Conservation (phyloP, 2,888 invertebrate species). For the Cephus pulcher region DNA sequence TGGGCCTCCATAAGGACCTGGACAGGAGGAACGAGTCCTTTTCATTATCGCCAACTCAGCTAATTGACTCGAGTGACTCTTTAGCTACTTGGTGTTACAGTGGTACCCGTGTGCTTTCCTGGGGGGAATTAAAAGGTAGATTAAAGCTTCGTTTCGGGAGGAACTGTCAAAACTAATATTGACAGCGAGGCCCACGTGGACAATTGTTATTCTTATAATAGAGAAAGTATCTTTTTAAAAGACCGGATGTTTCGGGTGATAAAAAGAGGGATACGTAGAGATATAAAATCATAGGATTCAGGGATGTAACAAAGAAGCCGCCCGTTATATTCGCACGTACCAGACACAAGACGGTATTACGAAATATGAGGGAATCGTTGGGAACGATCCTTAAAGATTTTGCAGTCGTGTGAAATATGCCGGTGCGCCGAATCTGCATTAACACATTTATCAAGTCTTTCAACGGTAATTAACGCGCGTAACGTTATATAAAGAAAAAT, state of each 20-base stretch:
- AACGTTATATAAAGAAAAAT: neutral
- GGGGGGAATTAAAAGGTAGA: neutral
- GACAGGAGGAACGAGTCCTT: neutral
- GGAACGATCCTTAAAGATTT: constrained; percentile 6
- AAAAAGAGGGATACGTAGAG: neutral
- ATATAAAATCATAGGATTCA: neutral
- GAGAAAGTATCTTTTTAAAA: neutral
- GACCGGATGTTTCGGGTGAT: neutral
- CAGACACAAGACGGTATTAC: constrained; percentile 13
- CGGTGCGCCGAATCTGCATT: neutral
- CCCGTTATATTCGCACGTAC: constrained; percentile 11
- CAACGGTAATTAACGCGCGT: neutral
- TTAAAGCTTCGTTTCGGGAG: neutral
- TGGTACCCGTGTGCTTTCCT: neutral
- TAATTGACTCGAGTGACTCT: neutral
- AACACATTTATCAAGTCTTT: neutral
- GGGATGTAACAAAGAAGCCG: neutral
- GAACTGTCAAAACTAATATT: neutral
- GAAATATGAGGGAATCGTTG: constrained; percentile 18
- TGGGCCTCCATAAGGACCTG: neutral
- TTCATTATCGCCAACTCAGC: neutral
- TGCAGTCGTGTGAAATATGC: constrained; percentile 14
- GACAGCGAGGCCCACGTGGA: neutral
- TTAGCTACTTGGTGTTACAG: neutral
- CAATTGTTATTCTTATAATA: neutral